phyloP scores from a whole-genome alignment of 2,888 invertebrate species.

The Unio delphinus region DNA sequence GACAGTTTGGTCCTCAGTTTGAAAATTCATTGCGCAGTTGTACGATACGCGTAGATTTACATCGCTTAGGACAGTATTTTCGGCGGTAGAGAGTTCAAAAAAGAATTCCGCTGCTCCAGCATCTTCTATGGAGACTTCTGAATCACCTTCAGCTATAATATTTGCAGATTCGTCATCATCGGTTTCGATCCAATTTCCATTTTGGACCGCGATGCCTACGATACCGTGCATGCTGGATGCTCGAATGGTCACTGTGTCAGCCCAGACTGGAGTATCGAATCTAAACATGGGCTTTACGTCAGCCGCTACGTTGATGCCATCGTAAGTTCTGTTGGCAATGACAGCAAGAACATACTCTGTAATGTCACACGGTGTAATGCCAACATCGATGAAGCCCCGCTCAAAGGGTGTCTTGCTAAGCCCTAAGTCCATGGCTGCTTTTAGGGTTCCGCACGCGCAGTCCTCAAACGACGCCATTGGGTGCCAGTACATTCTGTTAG shows the following conservation, averaged over 20 bases:
- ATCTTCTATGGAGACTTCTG: too few species aligned
- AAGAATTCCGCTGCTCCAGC: too few species aligned
- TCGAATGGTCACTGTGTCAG: background rate
- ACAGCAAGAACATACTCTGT: slow-evolving; percentile 28
- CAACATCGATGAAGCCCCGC: slow-evolving; percentile 42
- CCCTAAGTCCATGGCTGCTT: slow-evolving; percentile 48
- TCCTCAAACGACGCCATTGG: slow-evolving; percentile 30
- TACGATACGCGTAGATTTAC: too few species aligned
- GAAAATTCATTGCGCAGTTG: too few species aligned
- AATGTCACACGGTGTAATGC: slow-evolving; percentile 42
- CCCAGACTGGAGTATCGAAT: slow-evolving; percentile 31
- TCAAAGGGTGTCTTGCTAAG: slow-evolving; percentile 25
- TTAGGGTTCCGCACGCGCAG: slow-evolving; percentile 48
- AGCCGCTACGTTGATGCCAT: slow-evolving; percentile 24
- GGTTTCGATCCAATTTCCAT: too few species aligned
- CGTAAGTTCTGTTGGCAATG: slow-evolving; percentile 22
- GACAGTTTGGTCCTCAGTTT: too few species aligned
- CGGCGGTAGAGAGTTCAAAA: too few species aligned
- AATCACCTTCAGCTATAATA: too few species aligned
- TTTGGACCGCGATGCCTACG: too few species aligned
- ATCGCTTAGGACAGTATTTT: too few species aligned
- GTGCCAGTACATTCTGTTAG: slow-evolving; percentile 53
- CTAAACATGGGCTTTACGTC: slow-evolving; percentile 33
- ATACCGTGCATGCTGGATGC: too few species aligned
- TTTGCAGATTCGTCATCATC: too few species aligned